Percentiles rank a stretch among this genome's conserved stretches.
Conservation (phyloP, 2,113 vertebrate genomes). For the Puntigrus tetrazona region DNA sequence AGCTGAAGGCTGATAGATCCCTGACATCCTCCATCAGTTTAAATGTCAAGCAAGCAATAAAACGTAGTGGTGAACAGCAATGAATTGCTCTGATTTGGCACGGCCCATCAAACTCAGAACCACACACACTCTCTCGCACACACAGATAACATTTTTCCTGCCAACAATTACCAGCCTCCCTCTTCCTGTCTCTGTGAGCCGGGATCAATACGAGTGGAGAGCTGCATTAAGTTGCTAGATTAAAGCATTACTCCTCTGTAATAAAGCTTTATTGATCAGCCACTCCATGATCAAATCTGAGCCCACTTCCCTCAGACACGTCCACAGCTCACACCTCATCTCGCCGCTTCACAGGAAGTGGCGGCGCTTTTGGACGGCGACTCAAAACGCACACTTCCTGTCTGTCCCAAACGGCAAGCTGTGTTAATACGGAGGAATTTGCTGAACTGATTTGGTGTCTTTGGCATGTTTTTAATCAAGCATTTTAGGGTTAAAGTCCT, state of each 20-base stretch:
- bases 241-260: constrained; percentile 69
- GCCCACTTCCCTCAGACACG: constrained; percentile 27
- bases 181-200: constrained; percentile 52
- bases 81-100: constrained; percentile 46
- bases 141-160: constrained; percentile 60
- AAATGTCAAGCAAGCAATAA: constrained; percentile 56
- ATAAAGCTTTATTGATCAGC: constrained; percentile 52
- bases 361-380: no score
- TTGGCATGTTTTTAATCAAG: not conserved
- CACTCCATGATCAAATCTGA: constrained; percentile 55
- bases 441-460: no score
- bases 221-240: constrained; percentile 80
- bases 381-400: not conserved
- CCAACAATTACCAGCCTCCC: constrained; percentile 71
- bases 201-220: constrained; percentile 81
- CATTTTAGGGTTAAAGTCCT: not conserved
- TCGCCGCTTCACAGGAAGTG: not conserved
- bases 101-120: constrained; percentile 46
- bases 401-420: no score
- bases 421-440: not conserved
- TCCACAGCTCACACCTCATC: constrained; percentile 29
- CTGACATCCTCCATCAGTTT: constrained; percentile 53
- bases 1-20: constrained; percentile 61
- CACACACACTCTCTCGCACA: constrained; percentile 53
- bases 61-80: constrained; percentile 46